phyloP scores from a whole-genome alignment of 1,140 invertebrate genomes.

The Drosophila nasuta region DNA sequence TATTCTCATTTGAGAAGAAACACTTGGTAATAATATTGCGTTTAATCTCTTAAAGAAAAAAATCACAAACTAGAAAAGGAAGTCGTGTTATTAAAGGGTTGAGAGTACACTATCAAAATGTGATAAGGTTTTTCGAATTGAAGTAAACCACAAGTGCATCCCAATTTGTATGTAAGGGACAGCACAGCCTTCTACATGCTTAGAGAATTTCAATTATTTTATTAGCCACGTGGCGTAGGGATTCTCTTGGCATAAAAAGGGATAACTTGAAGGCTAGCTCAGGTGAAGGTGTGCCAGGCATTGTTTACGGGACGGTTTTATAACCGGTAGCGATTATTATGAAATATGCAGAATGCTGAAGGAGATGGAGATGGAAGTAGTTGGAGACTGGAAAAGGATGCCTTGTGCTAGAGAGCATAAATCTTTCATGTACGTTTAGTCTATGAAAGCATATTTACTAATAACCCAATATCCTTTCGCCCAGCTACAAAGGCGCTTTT shows the following conservation, averaged over 20 bases:
- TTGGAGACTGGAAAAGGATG: conserved; percentile 7
- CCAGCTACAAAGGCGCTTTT: conserved; percentile 42
- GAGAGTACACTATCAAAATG: neutral
- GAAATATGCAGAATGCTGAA: conserved; percentile 70
- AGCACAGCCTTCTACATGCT: conserved; percentile 46
- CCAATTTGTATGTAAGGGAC: conserved; percentile 22
- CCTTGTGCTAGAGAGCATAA: conserved; percentile 58
- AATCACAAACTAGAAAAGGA: neutral
- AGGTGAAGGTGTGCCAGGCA: conserved; percentile 66
- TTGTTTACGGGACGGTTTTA: conserved; percentile 58
- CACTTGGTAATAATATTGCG: neutral
- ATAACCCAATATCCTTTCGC: conserved; percentile 77
- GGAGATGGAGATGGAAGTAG: neutral
- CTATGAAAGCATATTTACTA: conserved; percentile 79
- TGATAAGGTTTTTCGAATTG: conserved; percentile 37
- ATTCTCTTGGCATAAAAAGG: conserved; percentile 60
- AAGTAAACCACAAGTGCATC: conserved; percentile 31
- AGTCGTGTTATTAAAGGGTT: neutral
- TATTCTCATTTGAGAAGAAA: neutral
- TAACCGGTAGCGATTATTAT: conserved; percentile 75
- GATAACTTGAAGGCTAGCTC: conserved; percentile 53
- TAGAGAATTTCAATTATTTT: conserved; percentile 81
- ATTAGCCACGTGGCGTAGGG: conserved; percentile 72
- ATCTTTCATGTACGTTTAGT: conserved; percentile 70
- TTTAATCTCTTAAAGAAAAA: neutral